phyloP scores from a whole-genome alignment of 2,888 invertebrate genomes.

The Stenoptilia bipunctidactyla region DNA sequence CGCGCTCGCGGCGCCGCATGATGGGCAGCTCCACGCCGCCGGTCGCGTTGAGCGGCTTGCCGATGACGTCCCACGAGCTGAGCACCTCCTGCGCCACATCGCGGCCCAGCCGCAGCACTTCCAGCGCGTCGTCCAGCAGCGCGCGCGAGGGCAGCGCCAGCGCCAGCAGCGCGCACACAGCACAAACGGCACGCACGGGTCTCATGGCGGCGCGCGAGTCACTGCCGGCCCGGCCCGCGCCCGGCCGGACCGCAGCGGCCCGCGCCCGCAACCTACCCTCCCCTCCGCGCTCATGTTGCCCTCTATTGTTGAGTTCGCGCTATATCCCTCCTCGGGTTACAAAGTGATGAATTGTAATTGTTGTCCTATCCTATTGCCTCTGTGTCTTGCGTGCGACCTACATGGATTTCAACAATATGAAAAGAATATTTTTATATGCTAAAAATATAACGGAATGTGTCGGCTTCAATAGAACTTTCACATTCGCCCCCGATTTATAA shows the following conservation, averaged over 20 bases:
- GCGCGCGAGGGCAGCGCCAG: constrained; percentile 35
- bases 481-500: too few species aligned
- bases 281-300: not conserved
- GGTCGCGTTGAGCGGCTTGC: constrained; percentile 61
- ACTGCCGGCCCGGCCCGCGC: constrained; percentile 39
- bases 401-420: too few species aligned
- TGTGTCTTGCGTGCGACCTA: too few species aligned
- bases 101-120: constrained; percentile 70
- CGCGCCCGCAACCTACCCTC: constrained; percentile 25
- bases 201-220: constrained; percentile 48
- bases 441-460: too few species aligned
- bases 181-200: constrained; percentile 36
- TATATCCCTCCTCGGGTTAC: too few species aligned
- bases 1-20: constrained; percentile 71
- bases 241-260: constrained; percentile 39
- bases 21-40: constrained; percentile 73
- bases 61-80: constrained; percentile 75
- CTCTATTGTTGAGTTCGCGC: too few species aligned
- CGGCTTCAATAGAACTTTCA: too few species aligned
- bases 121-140: constrained; percentile 71
- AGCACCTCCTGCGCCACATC: constrained; percentile 73
- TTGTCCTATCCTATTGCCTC: too few species aligned
- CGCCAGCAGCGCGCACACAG: constrained; percentile 31
- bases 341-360: too few species aligned
- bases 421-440: too few species aligned